phyloP scores from a whole-genome alignment of 2,888 invertebrate genomes.

The Stegophylla sp. region DNA sequence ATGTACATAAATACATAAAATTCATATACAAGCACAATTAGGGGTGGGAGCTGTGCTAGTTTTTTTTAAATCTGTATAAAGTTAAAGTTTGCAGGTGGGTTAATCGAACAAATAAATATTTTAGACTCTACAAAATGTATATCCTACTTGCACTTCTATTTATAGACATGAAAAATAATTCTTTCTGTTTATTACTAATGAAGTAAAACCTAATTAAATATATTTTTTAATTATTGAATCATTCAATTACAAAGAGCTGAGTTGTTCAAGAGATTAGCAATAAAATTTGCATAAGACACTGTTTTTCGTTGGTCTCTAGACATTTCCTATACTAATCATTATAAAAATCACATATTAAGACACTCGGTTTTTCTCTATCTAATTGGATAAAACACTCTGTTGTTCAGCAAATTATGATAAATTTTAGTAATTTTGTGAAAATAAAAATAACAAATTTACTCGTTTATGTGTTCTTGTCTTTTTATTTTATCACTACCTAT shows the following conservation, averaged over 20 bases:
- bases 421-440: constrained; percentile 4
- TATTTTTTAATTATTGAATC: not conserved
- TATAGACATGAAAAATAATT: too few relatives aligned
- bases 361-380: not conserved
- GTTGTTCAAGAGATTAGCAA: too few relatives aligned
- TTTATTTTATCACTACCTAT: constrained; percentile 8
- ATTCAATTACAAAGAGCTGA: too few relatives aligned
- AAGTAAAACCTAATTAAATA: not conserved
- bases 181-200: too few relatives aligned
- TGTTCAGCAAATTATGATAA: constrained; percentile 1
- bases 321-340: constrained; percentile 6
- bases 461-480: not conserved
- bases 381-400: not conserved
- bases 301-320: not conserved
- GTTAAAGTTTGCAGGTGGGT: too few relatives aligned
- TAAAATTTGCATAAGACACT: constrained; percentile 7
- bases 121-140: too few relatives aligned
- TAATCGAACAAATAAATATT: too few relatives aligned
- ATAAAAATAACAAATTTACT: not conserved
- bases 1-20: too few relatives aligned
- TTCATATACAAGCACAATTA: too few relatives aligned
- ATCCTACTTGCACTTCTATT: too few relatives aligned
- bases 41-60: too few relatives aligned
- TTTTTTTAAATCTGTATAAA: too few relatives aligned
- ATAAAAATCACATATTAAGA: constrained; percentile 1